Evolutionary conservation across 2,888 invertebrate species (phyloP), one percentile per base, ranked within the genome.

Genomic region (Microctonus brassicae): DNA sequence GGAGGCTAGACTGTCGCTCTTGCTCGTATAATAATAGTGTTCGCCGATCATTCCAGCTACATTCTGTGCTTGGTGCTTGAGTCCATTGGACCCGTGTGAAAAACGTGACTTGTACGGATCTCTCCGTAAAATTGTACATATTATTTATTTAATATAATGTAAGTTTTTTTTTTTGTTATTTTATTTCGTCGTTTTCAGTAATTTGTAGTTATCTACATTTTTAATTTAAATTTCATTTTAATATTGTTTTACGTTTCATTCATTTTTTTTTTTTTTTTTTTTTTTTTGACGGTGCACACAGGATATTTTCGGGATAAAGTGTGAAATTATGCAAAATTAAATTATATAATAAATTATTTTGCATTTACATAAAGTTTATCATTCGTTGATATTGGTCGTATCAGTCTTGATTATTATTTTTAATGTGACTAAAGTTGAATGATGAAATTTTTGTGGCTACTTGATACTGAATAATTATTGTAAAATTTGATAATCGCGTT

Each of bases 11-110:
- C 72, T 80, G 82, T 82, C 78, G 77, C 76, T 78, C 81, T 77
- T 52, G 76, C 82, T 83, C 82, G 79, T 86, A n/a, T n/a, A n/a
- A 86, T 87, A 86, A 85, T 83, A 86, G 81, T 78, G 84, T 77
- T 76, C 78, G 76, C 80, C 84, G 82, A 82, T 80, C 79, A 79
- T 77, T 78, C 78, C 77, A 71, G 75, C 77, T 81, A 85, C 87
- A 87, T 81, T 87, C 84, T 83, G 83, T 82, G 83, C 83, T 82
- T 76, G 83, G 86, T 85, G 84, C 82, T 85, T 80, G 79, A 82
- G 71, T 80, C 79, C 78, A 79, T 83, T 69, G 77, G 73, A 76
- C 72, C 77, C 78, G 77, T 57, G 66, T 66, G 57, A 34, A 34
- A 57, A 26, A 53, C 53, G 64, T 47, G 39, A 42, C 24, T 39